Evolutionary conservation across 1,140 invertebrate species (phyloP), one percentile per base, ranked within the genome.

Genomic region (Sarcophaga peregrina): DNA sequence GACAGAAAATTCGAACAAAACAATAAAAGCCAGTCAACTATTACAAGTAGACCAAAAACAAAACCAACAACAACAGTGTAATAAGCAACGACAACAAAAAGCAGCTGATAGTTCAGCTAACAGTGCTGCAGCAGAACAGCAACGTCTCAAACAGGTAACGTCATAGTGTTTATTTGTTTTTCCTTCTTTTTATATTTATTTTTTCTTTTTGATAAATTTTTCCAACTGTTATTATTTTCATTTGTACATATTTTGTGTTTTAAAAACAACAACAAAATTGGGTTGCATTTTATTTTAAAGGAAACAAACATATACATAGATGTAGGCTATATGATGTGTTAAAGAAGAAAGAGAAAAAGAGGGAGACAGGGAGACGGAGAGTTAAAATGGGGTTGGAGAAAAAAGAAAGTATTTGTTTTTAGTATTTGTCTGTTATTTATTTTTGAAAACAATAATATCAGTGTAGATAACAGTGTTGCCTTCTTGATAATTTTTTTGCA

Each of bases 71-170:
- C 48, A 58, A 6, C 62, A 68, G 15, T 9, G 20, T 10, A 9
- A 68, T 8, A 68, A 62, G 46, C 46, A 46, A 58, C 58, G 37
- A 72, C 82, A 72, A 8, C n/a, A 50, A 46, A 54, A 62, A 62
- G 78, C 74, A 76, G 74, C 74, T 76, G 74, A 50, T 47, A 50
- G 11, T 47, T 76, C 74, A 76, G 74, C 11, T 76, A n/a, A 11
- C 74, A 13, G 13, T 13, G 45, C 37, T 8, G 74, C 10, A 8
- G 74, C 74, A 76, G 45, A 76, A 13, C 74, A 81, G 17, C 78
- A 81, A 25, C 54, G 45, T 81, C 20, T 68, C 11, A 62, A 81
- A 68, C 80, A 81, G 80, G 54, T 68, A 72, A 62, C 52, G 80
- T 48, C 80, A 81, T 10, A 52, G 58, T 58, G 45, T 45, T 54